Evolutionary conservation across 53 echinoderm and acorn worm species (phyloP).

Genomic region (Pentamera pediparva): DNA sequence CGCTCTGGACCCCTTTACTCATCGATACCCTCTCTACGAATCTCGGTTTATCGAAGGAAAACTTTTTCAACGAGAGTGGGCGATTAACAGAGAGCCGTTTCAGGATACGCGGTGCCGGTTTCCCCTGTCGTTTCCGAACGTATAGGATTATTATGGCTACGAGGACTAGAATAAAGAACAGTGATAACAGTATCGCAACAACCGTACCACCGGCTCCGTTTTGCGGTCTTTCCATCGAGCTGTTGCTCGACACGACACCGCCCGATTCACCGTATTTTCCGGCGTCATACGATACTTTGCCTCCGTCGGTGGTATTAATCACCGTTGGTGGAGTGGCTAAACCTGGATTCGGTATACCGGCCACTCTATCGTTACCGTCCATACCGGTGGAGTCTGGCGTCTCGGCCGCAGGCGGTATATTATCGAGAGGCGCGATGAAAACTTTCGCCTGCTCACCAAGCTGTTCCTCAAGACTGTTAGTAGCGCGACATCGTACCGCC

Average conservation of each 20-base stretch:
- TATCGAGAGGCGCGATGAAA: background rate
- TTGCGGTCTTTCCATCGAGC: background rate
- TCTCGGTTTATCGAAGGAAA: constrained; percentile 3
- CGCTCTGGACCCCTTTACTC: background rate
- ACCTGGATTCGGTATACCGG: background rate
- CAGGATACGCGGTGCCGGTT: background rate
- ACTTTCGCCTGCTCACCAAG: background rate
- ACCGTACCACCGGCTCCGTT: background rate
- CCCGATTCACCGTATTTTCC: background rate
- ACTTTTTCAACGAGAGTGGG: background rate
- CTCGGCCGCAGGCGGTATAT: background rate
- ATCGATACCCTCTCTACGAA: background rate
- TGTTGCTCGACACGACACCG: background rate
- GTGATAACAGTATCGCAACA: constrained; percentile 1
- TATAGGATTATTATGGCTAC: background rate
- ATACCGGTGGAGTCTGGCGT: background rate
- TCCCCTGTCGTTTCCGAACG: background rate
- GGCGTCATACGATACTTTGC: background rate
- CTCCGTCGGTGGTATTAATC: too few species aligned
- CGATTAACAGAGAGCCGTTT: constrained; percentile 9
- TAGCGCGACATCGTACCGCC: constrained; percentile 18
- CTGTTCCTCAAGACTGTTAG: background rate
- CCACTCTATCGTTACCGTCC: background rate
- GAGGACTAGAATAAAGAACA: background rate
- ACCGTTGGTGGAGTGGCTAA: background rate